Conservation (phyloP, 2,888 invertebrate genomes). For the Diogma glabrata region DNA sequence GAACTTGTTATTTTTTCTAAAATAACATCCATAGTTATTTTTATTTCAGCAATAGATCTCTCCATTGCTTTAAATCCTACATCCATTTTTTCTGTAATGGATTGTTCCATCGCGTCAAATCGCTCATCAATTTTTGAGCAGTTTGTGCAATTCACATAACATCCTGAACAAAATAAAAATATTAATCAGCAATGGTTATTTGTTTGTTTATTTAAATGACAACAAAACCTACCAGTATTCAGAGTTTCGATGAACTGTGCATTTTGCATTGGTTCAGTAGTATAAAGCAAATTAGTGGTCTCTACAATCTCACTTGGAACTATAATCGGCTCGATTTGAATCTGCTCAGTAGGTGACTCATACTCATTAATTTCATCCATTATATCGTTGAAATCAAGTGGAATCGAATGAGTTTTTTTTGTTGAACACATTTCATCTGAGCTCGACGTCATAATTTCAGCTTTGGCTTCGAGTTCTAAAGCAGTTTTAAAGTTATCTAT, state of each 20-base stretch:
- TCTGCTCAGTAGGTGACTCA: too few species aligned
- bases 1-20: not conserved
- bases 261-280: not conserved
- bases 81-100: not conserved
- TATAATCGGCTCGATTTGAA: too few species aligned
- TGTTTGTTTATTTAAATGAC: not conserved
- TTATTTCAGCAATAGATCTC: too few species aligned
- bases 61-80: not conserved
- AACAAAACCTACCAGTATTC: not conserved
- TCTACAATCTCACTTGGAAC: not conserved
- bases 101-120: not conserved
- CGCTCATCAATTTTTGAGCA: conserved; percentile 1
- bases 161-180: conserved; percentile 1
- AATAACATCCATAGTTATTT: too few species aligned
- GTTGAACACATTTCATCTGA: not conserved
- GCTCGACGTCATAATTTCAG: not conserved
- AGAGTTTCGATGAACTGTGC: not conserved
- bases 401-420: not conserved
- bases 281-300: not conserved
- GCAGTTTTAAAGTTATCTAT: not conserved
- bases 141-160: not conserved
- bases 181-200: not conserved
- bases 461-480: not conserved
- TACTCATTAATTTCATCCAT: too few species aligned
- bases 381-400: too few species aligned